A percentile compares a stretch with the other conserved stretches of the same genome.
Conservation (phyloP, 2,888 invertebrate species). For the Oxytorus armatus region DNA sequence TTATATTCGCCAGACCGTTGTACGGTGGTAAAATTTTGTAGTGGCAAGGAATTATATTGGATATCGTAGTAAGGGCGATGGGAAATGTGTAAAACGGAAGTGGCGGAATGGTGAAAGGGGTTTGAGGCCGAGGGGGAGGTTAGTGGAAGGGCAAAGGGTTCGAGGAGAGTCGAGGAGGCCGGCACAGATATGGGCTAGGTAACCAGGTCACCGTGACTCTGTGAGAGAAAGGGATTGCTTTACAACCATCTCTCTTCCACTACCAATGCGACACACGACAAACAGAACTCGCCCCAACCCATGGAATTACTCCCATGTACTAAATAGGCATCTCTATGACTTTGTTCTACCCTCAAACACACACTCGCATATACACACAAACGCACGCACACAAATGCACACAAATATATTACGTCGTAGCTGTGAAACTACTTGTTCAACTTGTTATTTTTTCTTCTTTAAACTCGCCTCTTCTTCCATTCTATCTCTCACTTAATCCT, state of each 20-base stretch:
- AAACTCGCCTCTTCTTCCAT: constrained; percentile 29
- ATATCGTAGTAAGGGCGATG: constrained; percentile 18
- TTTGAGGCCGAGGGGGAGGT: constrained; percentile 29
- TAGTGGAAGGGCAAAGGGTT: constrained; percentile 64
- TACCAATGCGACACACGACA: constrained; percentile 73
- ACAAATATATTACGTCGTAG: constrained; percentile 68
- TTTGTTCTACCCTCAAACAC: constrained; percentile 70
- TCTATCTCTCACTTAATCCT: constrained; percentile 39
- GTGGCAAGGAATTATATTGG: neutral
- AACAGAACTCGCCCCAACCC: constrained; percentile 70
- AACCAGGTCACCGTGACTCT: constrained; percentile 80
- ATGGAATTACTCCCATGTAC: constrained; percentile 48
- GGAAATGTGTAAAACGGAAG: constrained; percentile 42
- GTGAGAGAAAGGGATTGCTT: constrained; percentile 76
- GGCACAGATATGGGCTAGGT: constrained; percentile 76
- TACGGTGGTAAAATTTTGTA: no score
- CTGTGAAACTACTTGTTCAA: constrained; percentile 38
- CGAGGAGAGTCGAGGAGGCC: constrained; percentile 59
- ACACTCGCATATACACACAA: constrained; percentile 3
- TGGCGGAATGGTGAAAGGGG: constrained; percentile 18
- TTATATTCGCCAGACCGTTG: no score
- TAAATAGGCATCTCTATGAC: constrained; percentile 71
- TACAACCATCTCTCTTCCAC: constrained; percentile 73
- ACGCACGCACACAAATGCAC: constrained; percentile 9
- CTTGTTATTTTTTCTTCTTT: constrained; percentile 35